Conservation (phyloP, 2,113 vertebrate species). For the Stomatorhinus ivindoensis region DNA sequence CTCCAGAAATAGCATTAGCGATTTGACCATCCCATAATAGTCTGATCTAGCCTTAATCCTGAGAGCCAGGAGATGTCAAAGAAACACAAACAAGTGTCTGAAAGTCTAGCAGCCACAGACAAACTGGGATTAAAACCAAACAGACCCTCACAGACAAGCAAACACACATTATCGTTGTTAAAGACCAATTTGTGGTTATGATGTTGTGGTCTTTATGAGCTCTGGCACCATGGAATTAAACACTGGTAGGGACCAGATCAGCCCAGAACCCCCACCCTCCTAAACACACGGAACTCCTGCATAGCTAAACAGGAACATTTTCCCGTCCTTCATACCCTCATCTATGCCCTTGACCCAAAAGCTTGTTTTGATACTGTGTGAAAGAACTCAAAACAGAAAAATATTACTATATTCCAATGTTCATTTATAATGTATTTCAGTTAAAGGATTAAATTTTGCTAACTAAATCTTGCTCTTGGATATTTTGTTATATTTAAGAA, state of each 20-base stretch:
- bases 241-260: background rate
- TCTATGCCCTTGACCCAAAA: background rate
- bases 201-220: background rate
- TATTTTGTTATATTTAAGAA: background rate
- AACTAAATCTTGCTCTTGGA: background rate
- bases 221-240: background rate
- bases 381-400: background rate
- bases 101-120: background rate
- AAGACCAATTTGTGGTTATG: background rate
- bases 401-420: background rate
- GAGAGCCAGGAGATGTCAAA: background rate
- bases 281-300: background rate
- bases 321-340: background rate
- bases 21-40: background rate
- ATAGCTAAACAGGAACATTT: background rate
- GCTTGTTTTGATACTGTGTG: background rate
- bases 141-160: background rate
- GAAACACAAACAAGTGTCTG: background rate
- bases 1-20: background rate
- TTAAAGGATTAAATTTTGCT: background rate
- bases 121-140: background rate
- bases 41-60: background rate
- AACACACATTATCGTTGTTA: background rate
- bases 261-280: background rate
- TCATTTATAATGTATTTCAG: background rate